phyloP scores from a whole-genome alignment of 2,113 vertebrate genomes.

The Isichthys henryi region DNA sequence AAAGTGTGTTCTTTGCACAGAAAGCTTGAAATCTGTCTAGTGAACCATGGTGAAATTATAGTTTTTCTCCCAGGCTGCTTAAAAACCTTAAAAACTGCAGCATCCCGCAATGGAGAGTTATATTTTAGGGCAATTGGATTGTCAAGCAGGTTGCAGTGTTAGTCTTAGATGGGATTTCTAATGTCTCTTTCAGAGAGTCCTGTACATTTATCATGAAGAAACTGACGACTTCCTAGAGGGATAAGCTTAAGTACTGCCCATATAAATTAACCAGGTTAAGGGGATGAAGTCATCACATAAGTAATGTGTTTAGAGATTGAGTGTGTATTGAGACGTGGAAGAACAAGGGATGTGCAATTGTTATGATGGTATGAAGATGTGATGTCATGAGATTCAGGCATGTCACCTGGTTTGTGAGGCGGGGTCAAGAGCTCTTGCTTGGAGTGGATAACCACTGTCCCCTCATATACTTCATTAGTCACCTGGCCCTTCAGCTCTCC shows the following conservation, averaged over 20 bases:
- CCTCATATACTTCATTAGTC: conserved; percentile 88
- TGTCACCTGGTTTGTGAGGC: conserved; percentile 43
- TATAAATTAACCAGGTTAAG: not conserved
- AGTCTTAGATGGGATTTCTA: not conserved
- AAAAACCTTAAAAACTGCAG: not conserved
- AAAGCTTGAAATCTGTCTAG: conserved; percentile 31
- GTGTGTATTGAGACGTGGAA: not conserved
- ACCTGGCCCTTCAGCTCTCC: conserved; percentile 62
- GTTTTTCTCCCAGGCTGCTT: conserved; percentile 14
- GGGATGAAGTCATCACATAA: not conserved
- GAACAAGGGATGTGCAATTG: not conserved
- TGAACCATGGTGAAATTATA: conserved; percentile 28
- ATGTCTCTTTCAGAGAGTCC: not conserved
- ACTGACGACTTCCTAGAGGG: not conserved
- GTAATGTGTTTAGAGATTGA: not conserved
- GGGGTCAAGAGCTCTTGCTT: conserved; percentile 46
- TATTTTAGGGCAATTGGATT: not conserved
- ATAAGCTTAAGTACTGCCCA: not conserved
- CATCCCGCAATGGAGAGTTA: not conserved
- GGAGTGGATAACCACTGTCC: conserved; percentile 49
- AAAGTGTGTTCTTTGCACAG: conserved; percentile 35
- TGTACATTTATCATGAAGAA: not conserved
- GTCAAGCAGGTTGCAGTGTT: not conserved
- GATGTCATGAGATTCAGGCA: conserved; percentile 56
- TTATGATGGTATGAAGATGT: not conserved